A percentile compares a stretch with the other conserved stretches of the same genome.
These are phyloP conservation scores for Ataeniobius toweri DNA, from an alignment of 2,797 vertebrate genomes.

Conservation along the genomic window DNA sequence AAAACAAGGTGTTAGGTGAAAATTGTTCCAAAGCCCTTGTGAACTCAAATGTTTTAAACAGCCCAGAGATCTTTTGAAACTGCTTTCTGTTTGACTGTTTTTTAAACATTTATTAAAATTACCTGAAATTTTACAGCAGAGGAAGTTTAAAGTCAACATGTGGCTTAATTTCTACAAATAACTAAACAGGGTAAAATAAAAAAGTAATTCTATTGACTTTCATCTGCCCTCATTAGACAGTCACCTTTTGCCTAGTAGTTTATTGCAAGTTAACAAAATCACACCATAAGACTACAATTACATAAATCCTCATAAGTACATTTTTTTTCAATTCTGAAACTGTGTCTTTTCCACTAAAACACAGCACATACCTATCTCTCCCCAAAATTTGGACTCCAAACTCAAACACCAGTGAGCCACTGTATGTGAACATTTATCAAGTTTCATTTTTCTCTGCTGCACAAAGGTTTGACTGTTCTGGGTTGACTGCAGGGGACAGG, in stretches of 20 bases:
- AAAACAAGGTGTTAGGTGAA: conserved; percentile 68
- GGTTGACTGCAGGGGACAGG: conserved; percentile 52
- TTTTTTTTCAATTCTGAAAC: conserved; percentile 12
- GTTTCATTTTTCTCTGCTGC: conserved; percentile 61
- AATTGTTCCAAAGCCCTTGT: conserved; percentile 60
- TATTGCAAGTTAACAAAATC: not conserved
- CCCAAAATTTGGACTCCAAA: conserved; percentile 54
- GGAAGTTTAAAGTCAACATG: conserved; percentile 31
- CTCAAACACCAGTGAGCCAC: conserved; percentile 44
- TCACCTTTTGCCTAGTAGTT: not conserved
- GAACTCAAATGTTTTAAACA: conserved; percentile 59
- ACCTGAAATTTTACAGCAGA: conserved; percentile 33
- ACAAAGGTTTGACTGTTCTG: conserved; percentile 73
- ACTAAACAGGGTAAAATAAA: not conserved
- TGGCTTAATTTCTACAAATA: not conserved
- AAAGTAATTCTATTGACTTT: not conserved
- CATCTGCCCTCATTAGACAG: not conserved
- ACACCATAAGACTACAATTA: not conserved
- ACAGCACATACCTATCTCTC: conserved; percentile 56
- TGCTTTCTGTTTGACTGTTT: conserved; percentile 13
- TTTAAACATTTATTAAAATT: conserved; percentile 40
- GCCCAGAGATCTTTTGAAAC: conserved; percentile 40
- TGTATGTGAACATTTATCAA: conserved; percentile 71
- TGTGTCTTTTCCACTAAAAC: conserved; percentile 9
- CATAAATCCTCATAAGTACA: not conserved